These are phyloP conservation scores for Lepidothrix coronata DNA, from an alignment of 2,113 vertebrate genomes.

Conservation along the genomic window DNA sequence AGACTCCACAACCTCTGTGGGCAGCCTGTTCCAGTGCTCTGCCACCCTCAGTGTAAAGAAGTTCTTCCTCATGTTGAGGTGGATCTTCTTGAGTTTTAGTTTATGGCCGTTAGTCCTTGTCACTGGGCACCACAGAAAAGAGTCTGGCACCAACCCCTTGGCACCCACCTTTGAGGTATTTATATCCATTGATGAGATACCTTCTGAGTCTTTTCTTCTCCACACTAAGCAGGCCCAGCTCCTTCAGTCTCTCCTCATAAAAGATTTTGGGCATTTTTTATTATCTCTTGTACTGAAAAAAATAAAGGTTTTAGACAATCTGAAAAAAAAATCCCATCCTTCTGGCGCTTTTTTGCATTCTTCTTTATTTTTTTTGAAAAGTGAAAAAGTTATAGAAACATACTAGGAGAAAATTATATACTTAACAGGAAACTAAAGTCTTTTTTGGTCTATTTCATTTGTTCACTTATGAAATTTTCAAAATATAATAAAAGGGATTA, in stretches of 20 bases:
- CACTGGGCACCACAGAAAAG: background rate
- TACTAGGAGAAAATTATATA: background rate
- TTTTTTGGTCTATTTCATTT: background rate
- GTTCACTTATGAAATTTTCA: background rate
- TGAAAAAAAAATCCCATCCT: accelerated
- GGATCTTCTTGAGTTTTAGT: background rate
- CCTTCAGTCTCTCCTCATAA: background rate
- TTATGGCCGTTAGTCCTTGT: background rate
- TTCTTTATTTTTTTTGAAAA: background rate
- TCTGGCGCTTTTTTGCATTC: background rate
- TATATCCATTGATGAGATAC: background rate
- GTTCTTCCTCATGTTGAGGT: background rate
- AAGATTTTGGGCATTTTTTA: background rate
- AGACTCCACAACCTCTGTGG: accelerated
- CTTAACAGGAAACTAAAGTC: background rate
- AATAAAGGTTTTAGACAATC: background rate
- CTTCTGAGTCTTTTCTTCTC: background rate
- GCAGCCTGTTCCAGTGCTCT: background rate
- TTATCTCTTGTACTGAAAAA: background rate
- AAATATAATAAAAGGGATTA: background rate
- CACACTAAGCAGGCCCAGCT: background rate
- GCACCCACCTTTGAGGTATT: background rate
- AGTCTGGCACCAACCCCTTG: background rate
- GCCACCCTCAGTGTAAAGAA: background rate
- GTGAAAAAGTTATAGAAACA: background rate